A percentile compares a stretch with the other conserved stretches of the same genome.
phyloP scores from a whole-genome alignment of 2,888 invertebrate genomes.

The Pocota personata region DNA sequence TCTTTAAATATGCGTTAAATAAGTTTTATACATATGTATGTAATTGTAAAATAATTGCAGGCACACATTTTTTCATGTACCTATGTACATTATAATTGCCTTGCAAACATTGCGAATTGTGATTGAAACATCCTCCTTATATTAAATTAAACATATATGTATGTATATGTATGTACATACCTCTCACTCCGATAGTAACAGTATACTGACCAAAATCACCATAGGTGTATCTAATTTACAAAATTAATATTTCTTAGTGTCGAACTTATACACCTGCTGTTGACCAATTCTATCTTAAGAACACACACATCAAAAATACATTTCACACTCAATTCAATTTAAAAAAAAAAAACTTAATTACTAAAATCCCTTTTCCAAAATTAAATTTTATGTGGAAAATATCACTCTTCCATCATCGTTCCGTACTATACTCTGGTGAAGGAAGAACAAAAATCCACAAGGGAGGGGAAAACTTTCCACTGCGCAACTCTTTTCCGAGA shows the following conservation, averaged over 20 bases:
- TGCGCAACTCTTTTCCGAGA: slow-evolving; percentile 67
- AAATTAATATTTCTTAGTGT: neutral
- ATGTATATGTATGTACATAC: no score
- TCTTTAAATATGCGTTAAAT: no score
- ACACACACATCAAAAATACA: neutral
- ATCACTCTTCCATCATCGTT: slow-evolving; percentile 16
- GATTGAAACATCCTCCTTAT: no score
- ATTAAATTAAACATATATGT: no score
- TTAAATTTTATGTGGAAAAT: slow-evolving; percentile 34
- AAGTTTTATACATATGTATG: no score
- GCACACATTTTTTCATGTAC: no score
- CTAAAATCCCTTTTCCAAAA: slow-evolving; percentile 45
- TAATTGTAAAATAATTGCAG: no score
- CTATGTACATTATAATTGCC: no score
- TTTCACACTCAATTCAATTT: neutral
- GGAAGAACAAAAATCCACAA: slow-evolving; percentile 23
- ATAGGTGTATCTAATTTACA: neutral
- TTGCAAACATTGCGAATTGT: no score
- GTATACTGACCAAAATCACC: neutral
- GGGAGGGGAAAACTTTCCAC: slow-evolving; percentile 62
- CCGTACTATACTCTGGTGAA: slow-evolving; percentile 15
- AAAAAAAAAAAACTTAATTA: slow-evolving; percentile 10
- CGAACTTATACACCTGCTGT: neutral
- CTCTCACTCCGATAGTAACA: neutral
- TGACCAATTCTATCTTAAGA: neutral